Evolutionary conservation across 2,113 vertebrate genomes (phyloP).

Genomic region (Lichenostomus cassidix): DNA sequence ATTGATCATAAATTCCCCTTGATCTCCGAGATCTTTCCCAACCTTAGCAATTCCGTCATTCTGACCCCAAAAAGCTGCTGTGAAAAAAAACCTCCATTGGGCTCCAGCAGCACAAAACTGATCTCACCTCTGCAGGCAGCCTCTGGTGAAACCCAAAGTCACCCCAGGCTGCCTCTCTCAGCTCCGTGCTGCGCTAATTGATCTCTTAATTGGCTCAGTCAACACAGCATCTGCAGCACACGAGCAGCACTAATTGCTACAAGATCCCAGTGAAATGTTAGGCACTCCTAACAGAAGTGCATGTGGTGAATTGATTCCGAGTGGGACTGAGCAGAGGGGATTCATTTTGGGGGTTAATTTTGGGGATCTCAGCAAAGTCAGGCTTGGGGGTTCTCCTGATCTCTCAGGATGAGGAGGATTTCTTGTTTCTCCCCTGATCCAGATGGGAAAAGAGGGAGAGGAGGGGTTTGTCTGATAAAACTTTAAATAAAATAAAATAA

Average conservation of each 20-base stretch:
- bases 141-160: neutral
- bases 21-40: neutral
- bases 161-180: constrained; percentile 49
- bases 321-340: accelerated
- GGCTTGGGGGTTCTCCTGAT: neutral
- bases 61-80: neutral
- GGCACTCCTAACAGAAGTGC: constrained; percentile 7
- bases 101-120: neutral
- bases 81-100: neutral
- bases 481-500: too few relatives aligned
- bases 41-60: neutral
- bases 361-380: neutral
- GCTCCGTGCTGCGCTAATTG: constrained; percentile 71
- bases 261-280: constrained; percentile 42
- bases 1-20: too few relatives aligned
- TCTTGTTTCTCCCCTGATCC: neutral
- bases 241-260: constrained; percentile 77
- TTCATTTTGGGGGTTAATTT: neutral
- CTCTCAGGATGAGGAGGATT: neutral
- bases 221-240: constrained; percentile 70
- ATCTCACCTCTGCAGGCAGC: neutral
- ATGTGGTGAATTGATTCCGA: neutral
- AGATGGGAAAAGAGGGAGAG: neutral
- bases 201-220: constrained; percentile 82
- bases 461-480: neutral